Evolutionary conservation across 2,888 invertebrate genomes (phyloP), one percentile per base, ranked within the genome.

Genomic region (Morpho deidamia): DNA sequence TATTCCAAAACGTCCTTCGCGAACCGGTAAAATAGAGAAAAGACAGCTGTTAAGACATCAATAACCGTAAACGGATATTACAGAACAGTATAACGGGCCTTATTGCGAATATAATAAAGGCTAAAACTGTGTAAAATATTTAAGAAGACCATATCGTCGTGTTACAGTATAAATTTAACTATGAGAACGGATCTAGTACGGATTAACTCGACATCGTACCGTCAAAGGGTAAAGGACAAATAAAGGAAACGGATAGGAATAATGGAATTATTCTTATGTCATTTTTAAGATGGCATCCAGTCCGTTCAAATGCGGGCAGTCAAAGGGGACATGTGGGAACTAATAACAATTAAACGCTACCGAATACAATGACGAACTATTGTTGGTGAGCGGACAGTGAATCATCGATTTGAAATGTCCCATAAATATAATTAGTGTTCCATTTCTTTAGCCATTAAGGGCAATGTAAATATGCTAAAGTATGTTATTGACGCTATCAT

Each of bases 11-110:
- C 62, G 63, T 77, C 67, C 68, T 70, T 72, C 67, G 61, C 53
- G 39, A 64, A 78, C 77, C 76, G 72, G 77, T 75, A 74, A 66
- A 64, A 69, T 78, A 81, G 78, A 74, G 60, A 66, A 76, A 71
- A 70, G 62, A 64, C 67, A 70, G 67, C 64, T 69, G 71, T 69
- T 65, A 63, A 51, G 48, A 53, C 35, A 44, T 10, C 23, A 23
- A 5, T 23, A 5, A 23, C 23, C 3, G 23, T 23, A 23, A 23
- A 23, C 5, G 3, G 5, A 23, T 23, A 23, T 23, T 23, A 23
- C 23, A 23, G 23, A 23, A 23, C 23, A 5, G 4, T 23, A 23
- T 23, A 23, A 23, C 4, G 23, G 23, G 23, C 5, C 23, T 23
- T 23, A 23, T 23, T 23, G 23, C 23, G 0, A 23, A 23, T 5